These are phyloP conservation scores for Cyphomyrus plagiostoma DNA, from an alignment of 2,113 vertebrate species.

Conservation along the genomic window DNA sequence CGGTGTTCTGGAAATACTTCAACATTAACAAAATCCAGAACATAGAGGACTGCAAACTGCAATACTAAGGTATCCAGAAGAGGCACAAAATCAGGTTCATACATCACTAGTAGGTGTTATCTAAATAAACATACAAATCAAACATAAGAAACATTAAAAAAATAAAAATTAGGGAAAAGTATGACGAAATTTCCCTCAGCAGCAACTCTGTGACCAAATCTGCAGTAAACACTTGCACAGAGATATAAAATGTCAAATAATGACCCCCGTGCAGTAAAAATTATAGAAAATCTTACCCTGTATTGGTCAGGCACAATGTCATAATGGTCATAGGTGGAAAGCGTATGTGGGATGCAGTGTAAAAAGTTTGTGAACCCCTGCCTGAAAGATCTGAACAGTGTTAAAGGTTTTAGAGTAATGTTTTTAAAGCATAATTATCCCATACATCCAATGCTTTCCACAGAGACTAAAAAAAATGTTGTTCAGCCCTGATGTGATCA, in stretches of 20 bases:
- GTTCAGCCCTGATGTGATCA: not conserved
- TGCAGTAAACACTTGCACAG: not conserved
- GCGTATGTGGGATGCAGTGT: too few species aligned
- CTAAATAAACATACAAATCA: not conserved
- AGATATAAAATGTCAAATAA: not conserved
- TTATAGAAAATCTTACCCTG: not conserved
- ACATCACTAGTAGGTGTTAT: not conserved
- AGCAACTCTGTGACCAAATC: not conserved
- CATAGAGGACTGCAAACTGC: not conserved
- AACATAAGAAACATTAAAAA: not conserved
- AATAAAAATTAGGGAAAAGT: not conserved
- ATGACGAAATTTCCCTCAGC: not conserved
- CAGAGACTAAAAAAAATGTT: not conserved
- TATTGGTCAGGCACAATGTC: not conserved
- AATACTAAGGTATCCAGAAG: not conserved
- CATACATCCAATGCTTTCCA: too few species aligned
- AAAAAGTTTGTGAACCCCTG: too few species aligned
- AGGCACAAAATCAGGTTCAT: not conserved
- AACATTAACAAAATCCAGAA: not conserved
- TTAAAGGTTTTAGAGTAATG: not conserved
- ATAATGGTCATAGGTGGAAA: too few species aligned
- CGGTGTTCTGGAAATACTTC: not conserved
- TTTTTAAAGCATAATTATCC: too few species aligned
- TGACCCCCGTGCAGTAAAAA: not conserved
- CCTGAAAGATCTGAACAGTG: too few species aligned